A percentile compares a stretch with the other conserved stretches of the same genome.
phyloP scores from a whole-genome alignment of 2,113 vertebrate genomes.

The Platysteira castanea region DNA sequence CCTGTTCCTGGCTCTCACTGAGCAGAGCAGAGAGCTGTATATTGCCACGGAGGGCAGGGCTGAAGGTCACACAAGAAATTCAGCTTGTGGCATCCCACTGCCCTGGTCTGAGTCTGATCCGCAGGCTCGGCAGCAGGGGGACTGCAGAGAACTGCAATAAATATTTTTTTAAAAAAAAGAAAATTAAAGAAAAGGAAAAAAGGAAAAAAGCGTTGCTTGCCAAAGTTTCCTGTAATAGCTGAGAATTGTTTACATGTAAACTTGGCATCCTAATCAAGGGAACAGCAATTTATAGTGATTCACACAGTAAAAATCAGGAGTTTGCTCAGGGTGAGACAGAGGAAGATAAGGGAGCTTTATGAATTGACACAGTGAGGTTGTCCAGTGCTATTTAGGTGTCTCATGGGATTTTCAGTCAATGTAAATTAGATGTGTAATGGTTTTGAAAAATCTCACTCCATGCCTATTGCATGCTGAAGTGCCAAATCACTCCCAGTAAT shows the following conservation, averaged over 20 bases:
- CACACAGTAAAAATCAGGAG: neutral
- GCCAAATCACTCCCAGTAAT: neutral
- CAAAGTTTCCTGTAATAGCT: neutral
- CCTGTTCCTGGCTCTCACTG: neutral
- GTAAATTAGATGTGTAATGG: conserved; percentile 25
- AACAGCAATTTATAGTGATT: neutral
- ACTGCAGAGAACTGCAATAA: neutral
- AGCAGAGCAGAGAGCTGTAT: neutral
- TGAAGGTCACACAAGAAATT: conserved; percentile 42
- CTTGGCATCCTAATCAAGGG: neutral
- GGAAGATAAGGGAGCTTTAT: neutral
- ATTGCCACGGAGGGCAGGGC: neutral
- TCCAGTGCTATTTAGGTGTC: conserved; percentile 16
- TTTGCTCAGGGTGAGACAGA: neutral
- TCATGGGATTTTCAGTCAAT: conserved; percentile 12
- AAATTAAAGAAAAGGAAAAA: neutral
- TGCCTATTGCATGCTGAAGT: neutral
- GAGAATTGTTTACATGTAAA: neutral
- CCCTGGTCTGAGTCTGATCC: neutral
- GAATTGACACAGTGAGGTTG: neutral
- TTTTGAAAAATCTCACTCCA: conserved; percentile 30
- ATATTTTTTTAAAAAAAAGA: neutral
- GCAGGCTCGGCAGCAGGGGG: neutral
- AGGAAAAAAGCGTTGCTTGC: neutral
- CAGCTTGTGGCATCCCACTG: neutral